phyloP scores from a whole-genome alignment of 2,113 vertebrate genomes.

The Elephantulus edwardii region DNA sequence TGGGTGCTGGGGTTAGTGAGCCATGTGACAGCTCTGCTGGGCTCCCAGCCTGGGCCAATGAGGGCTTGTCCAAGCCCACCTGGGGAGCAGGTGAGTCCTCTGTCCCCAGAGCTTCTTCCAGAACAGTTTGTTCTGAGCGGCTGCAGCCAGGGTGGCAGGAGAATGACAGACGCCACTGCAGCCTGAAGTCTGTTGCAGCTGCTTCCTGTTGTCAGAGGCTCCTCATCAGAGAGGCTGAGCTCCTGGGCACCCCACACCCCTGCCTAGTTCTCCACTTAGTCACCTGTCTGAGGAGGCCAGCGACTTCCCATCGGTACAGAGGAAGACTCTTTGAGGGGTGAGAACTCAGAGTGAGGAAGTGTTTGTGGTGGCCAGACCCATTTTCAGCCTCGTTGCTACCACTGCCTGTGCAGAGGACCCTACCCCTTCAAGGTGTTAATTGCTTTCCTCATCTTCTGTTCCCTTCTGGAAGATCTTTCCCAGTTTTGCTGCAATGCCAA shows the following conservation, averaged over 20 bases:
- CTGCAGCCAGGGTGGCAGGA: neutral
- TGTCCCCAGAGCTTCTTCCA: constrained; percentile 71
- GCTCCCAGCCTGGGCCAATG: neutral
- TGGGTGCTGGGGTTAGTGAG: neutral
- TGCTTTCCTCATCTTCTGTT: neutral
- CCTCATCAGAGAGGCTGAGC: neutral
- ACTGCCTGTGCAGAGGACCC: neutral
- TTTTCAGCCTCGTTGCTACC: neutral
- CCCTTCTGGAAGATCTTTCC: neutral
- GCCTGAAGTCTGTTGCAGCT: constrained; percentile 59
- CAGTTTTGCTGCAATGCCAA: neutral
- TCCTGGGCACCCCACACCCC: neutral
- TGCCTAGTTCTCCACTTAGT: neutral
- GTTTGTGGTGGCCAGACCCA: neutral
- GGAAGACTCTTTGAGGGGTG: neutral
- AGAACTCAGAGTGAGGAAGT: neutral
- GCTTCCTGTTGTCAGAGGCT: constrained; percentile 75
- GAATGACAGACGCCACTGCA: constrained; percentile 59
- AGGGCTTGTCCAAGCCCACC: constrained; percentile 53
- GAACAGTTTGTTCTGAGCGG: constrained; percentile 65
- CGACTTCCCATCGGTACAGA: neutral
- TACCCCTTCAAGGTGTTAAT: neutral
- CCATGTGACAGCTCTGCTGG: neutral
- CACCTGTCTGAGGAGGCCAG: neutral
- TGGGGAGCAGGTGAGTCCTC: constrained; percentile 60